These are phyloP conservation scores for Campaea margaritaria DNA, from an alignment of 2,888 invertebrate species.

Conservation along the genomic window DNA sequence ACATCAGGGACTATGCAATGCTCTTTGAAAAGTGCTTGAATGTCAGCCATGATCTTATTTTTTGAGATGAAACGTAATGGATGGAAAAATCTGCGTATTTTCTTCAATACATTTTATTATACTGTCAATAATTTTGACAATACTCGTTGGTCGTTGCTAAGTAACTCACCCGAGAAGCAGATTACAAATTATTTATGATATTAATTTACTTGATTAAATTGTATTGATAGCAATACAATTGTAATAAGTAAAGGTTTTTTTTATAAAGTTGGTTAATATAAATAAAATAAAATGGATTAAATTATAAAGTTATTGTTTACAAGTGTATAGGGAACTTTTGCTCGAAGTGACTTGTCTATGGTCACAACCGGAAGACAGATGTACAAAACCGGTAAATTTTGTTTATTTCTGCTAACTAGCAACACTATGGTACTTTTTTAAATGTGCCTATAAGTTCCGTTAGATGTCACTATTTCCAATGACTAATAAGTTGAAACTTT, in stretches of 20 bases:
- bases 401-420: not conserved
- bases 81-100: not conserved
- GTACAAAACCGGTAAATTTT: not conserved
- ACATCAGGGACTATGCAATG: slow-evolving; percentile 88
- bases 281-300: not conserved
- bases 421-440: not conserved
- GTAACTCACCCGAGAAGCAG: not conserved
- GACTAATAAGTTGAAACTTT: too few relatives aligned
- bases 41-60: slow-evolving; percentile 54
- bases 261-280: too few relatives aligned
- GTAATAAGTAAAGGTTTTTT: too few relatives aligned
- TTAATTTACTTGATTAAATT: too few relatives aligned
- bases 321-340: too few relatives aligned
- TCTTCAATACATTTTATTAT: not conserved
- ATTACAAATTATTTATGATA: not conserved
- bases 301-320: not conserved
- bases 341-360: slow-evolving; percentile 6
- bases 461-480: too few relatives aligned
- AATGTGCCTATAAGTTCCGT: not conserved
- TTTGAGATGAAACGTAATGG: not conserved
- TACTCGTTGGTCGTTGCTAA: not conserved
- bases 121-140: not conserved
- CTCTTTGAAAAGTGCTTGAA: slow-evolving; percentile 74
- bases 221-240: too few relatives aligned
- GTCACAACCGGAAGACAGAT: slow-evolving; percentile 19